Evolutionary conservation across 2,888 invertebrate species (phyloP), one percentile per base, ranked within the genome.

Genomic region (Eristalis tenax): DNA sequence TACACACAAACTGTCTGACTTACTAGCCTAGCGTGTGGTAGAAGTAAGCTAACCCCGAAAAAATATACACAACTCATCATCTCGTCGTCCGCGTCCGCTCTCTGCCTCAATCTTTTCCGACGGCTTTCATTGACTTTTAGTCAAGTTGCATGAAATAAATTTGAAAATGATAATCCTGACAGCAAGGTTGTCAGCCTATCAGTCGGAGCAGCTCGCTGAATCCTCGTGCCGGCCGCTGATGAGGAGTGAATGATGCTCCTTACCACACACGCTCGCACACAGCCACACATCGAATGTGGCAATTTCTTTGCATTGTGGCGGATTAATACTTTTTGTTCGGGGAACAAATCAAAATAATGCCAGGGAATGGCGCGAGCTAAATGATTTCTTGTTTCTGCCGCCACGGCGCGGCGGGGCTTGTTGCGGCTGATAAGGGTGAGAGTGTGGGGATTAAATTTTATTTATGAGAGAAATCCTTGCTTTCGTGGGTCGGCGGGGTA

Each of bases 271-370:
- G 6, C 5, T 6, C 50, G 11, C 1, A 1, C 4, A 1, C 50
- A n/a, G n/a, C 3, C 15, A 4, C 43, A 18, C n/a, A 15, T 15
- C 43, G 43, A 56, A 56, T 56, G 50, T 40, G 18, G 23, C 38
- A 18, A 50, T 66, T 66, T 40, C 68, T 22, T 32, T 40, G 18
- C 57, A 57, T 65, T 70, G 28, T 56, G 63, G 77, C 18, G 64
- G 63, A 70, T 57, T 71, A 79, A 70, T 56, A 79, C 10, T 43
- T 59, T 73, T 65, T 38, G n/a, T 65, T 43, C 35, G 57, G 38
- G n/a, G 35, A 73, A 66, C 79, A 73, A 66, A 79, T 79, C 71
- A 79, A 79, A 79, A 79, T 79, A 64, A 43, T 79, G n/a, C 65
- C 43, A 43, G 13, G 26, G 35, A 43, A 43, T 50, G 40, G 35